Conservation (phyloP, 92 coral and sea anemone species). For the Zoanthus sociatus region DNA sequence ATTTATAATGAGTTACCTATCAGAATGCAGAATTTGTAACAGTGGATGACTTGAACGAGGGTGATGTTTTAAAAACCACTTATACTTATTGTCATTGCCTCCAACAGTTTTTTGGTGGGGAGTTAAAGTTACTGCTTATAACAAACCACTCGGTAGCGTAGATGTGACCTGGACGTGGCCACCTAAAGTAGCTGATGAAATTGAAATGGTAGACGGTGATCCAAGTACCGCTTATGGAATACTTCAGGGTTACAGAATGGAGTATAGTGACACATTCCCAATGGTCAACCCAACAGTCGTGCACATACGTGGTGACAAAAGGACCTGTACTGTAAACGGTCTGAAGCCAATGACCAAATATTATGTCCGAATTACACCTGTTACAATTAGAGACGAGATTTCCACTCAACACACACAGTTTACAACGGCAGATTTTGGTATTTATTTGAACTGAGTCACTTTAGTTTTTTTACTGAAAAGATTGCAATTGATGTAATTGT, state of each 20-base stretch:
- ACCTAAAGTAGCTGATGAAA: background rate
- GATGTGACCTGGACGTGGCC: background rate
- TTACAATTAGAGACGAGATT: background rate
- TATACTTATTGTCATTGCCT: background rate
- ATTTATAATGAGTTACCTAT: too few species aligned
- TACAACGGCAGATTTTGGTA: conserved; percentile 1
- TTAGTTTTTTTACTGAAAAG: background rate
- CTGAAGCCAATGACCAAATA: background rate
- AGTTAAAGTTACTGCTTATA: background rate
- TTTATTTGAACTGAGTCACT: background rate
- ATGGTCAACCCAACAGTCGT: background rate
- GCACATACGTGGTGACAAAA: background rate
- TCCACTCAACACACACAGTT: background rate
- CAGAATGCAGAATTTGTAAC: too few species aligned
- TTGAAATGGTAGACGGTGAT: background rate
- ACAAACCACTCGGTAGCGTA: background rate
- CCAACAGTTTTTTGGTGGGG: conserved; percentile 1
- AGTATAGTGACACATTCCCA: background rate
- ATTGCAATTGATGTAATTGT: background rate
- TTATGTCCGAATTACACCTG: background rate
- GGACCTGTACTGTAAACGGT: background rate
- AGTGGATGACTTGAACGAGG: too few species aligned
- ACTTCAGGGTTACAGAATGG: conserved; percentile 4
- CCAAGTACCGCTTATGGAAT: background rate
- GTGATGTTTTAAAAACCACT: too few species aligned